phyloP scores from a whole-genome alignment of 2,888 invertebrate genomes.

The Cryptus viduatorius region DNA sequence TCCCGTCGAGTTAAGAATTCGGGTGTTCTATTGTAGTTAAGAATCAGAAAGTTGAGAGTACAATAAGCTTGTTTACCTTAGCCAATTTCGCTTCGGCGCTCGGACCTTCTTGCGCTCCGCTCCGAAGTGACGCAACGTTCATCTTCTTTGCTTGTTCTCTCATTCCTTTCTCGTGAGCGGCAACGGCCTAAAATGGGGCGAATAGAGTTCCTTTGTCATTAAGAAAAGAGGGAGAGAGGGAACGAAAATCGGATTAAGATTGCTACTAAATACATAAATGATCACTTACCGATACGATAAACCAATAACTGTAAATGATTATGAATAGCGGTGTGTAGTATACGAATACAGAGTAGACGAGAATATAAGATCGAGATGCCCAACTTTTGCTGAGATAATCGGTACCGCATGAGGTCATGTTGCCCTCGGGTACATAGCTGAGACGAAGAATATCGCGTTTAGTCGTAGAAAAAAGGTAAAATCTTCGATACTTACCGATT shows the following conservation, averaged over 20 bases:
- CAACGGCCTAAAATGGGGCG: slow-evolving; percentile 84
- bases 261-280: too few relatives aligned
- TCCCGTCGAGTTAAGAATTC: too few relatives aligned
- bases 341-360: slow-evolving; percentile 92
- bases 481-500: slow-evolving; percentile 86
- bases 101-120: slow-evolving; percentile 85
- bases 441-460: slow-evolving; percentile 36
- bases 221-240: too few relatives aligned
- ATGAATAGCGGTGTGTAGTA: slow-evolving; percentile 92
- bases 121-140: slow-evolving; percentile 91
- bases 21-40: not conserved
- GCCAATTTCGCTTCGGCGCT: slow-evolving; percentile 87
- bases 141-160: slow-evolving; percentile 97
- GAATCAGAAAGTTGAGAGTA: not conserved
- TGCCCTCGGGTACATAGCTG: slow-evolving; percentile 97
- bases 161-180: slow-evolving; percentile 94
- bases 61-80: slow-evolving; percentile 82
- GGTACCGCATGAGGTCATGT: slow-evolving; percentile 97
- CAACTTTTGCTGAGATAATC: slow-evolving; percentile 93
- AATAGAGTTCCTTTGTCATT: too few relatives aligned
- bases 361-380: slow-evolving; percentile 92
- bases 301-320: slow-evolving; percentile 95
- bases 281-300: slow-evolving; percentile 86
- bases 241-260: too few relatives aligned
- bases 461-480: not conserved